Evolutionary conservation across 2,113 vertebrate species (phyloP).

Genomic region (Gymnocephalus cernua): DNA sequence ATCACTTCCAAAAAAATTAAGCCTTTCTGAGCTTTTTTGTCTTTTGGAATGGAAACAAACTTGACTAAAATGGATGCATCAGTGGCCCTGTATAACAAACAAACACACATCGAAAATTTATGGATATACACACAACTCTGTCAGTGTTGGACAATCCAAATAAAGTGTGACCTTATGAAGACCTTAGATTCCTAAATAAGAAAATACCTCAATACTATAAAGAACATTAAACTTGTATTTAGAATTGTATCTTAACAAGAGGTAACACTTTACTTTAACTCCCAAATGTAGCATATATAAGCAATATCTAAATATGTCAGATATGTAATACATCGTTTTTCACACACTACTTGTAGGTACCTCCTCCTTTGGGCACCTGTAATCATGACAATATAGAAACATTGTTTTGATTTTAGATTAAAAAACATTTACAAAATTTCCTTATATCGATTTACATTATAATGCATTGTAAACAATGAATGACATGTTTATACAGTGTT

Average conservation of each 20-base stretch:
- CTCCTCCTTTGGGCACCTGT: not conserved
- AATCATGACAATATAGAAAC: not conserved
- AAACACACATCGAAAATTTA: conserved; percentile 40
- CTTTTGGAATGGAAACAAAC: conserved; percentile 51
- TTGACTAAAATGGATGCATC: conserved; percentile 37
- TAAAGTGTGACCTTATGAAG: conserved; percentile 13
- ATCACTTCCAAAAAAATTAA: conserved; percentile 42
- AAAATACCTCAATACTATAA: not conserved
- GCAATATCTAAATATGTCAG: not conserved
- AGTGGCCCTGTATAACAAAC: conserved; percentile 59
- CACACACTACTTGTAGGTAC: not conserved
- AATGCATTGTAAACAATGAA: too few relatives aligned
- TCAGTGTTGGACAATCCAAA: conserved; percentile 19
- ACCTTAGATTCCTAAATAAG: not conserved
- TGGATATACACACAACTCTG: conserved; percentile 36
- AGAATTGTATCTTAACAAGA: not conserved
- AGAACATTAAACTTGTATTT: not conserved
- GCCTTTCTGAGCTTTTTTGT: conserved; percentile 32
- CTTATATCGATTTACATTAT: not conserved
- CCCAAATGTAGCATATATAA: not conserved
- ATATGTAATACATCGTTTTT: not conserved
- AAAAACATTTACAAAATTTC: not conserved
- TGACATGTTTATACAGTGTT: not conserved
- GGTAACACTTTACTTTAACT: not conserved
- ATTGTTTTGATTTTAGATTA: not conserved